phyloP scores from a whole-genome alignment of 2,113 vertebrate species.

The Octodon degus region DNA sequence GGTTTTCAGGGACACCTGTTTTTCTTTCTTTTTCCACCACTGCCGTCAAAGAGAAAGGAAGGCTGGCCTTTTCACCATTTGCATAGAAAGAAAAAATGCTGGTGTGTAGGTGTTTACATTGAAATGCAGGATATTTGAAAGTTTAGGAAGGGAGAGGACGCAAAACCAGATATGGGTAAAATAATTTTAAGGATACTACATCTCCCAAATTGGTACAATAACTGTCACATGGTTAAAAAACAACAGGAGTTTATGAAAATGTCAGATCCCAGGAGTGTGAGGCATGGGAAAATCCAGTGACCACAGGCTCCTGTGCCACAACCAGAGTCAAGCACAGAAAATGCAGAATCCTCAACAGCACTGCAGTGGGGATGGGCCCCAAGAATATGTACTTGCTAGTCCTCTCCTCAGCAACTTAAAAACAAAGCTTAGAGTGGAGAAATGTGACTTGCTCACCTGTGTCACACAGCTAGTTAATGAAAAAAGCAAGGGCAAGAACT shows the following conservation, averaged over 20 bases:
- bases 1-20: neutral
- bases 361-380: neutral
- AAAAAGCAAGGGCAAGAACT: neutral
- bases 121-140: conserved; percentile 20
- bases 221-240: neutral
- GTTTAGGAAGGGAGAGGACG: neutral
- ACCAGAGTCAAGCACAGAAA: neutral
- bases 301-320: neutral
- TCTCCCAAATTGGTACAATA: neutral
- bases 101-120: neutral
- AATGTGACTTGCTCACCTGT: neutral
- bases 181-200: neutral
- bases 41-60: neutral
- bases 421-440: neutral
- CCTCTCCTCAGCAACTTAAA: neutral
- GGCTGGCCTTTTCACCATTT: neutral
- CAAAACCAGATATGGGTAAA: neutral
- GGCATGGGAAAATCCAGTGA: neutral
- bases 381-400: neutral
- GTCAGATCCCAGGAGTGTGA: neutral
- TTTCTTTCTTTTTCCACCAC: neutral
- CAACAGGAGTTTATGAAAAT: neutral
- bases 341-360: neutral
- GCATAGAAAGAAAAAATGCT: neutral
- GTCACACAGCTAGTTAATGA: neutral